phyloP scores from a whole-genome alignment of 2,113 vertebrate species.

The Neopipo cinnamomea region DNA sequence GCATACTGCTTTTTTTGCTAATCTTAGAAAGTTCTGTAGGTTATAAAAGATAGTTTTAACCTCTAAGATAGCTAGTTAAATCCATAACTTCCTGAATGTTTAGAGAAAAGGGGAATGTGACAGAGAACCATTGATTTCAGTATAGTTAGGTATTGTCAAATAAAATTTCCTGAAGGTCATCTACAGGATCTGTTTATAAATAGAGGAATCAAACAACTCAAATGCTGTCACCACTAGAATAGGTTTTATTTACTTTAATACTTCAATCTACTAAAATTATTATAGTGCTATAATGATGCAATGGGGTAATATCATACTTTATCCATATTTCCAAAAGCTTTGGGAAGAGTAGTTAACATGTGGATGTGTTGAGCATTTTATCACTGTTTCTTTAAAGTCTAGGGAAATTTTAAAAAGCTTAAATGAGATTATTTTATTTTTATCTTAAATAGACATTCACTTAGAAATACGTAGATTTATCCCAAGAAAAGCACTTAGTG shows the following conservation, averaged over 20 bases:
- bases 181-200: not conserved
- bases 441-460: not conserved
- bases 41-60: not conserved
- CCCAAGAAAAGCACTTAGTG: not conserved
- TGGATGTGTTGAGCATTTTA: not conserved
- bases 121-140: not conserved
- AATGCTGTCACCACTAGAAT: not conserved
- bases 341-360: not conserved
- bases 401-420: not conserved
- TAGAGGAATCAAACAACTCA: not conserved
- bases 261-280: not conserved
- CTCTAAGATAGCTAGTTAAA: not conserved
- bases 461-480: slow-evolving; percentile 10
- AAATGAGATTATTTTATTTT: not conserved
- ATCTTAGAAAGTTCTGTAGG: not conserved
- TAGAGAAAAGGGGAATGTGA: not conserved
- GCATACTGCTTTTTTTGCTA: not conserved
- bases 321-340: not conserved
- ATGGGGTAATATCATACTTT: not conserved
- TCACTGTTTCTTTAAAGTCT: not conserved
- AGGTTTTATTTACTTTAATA: not conserved
- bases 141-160: not conserved
- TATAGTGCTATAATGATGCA: not conserved
- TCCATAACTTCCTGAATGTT: not conserved
- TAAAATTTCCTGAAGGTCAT: not conserved